Percentiles rank a stretch among this genome's conserved stretches.
Evolutionary conservation across 92 coral and sea anemone genomes (phyloP).

Genomic region (Umimayanthus chanpuru): DNA sequence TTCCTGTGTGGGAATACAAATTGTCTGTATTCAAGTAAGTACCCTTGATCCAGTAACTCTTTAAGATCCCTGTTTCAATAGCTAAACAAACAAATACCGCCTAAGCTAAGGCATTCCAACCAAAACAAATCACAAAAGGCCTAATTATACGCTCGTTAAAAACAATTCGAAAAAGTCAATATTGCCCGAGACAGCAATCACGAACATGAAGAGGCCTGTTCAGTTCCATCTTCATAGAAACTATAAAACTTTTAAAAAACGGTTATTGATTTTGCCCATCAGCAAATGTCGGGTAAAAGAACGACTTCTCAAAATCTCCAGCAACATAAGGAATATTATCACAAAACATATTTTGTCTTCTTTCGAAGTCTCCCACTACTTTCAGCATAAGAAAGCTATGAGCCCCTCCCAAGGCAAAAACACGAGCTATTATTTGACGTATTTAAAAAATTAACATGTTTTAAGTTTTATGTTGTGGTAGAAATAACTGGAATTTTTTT

Average conservation of each 20-base stretch:
- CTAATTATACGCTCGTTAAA: neutral
- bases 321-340: neutral
- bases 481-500: slow-evolving; percentile 16
- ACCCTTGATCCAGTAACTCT: too few species aligned
- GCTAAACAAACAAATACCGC: neutral
- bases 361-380: neutral
- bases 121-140: neutral
- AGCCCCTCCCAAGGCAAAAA: slow-evolving; percentile 22
- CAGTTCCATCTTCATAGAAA: neutral
- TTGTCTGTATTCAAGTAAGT: neutral
- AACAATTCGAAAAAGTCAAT: neutral
- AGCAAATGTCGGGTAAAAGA: neutral
- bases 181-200: neutral
- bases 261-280: neutral
- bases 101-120: neutral
- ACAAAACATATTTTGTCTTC: neutral
- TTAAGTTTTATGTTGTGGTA: slow-evolving; percentile 16
- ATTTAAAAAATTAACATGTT: neutral
- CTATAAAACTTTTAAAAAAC: neutral
- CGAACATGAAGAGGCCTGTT: neutral
- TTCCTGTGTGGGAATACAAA: neutral
- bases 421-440: neutral
- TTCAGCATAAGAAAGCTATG: neutral
- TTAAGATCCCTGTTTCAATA: neutral
- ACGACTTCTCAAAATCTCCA: neutral